These are phyloP conservation scores for Sorex araneus DNA, from an alignment of 2,113 vertebrate genomes.

Conservation along the genomic window DNA sequence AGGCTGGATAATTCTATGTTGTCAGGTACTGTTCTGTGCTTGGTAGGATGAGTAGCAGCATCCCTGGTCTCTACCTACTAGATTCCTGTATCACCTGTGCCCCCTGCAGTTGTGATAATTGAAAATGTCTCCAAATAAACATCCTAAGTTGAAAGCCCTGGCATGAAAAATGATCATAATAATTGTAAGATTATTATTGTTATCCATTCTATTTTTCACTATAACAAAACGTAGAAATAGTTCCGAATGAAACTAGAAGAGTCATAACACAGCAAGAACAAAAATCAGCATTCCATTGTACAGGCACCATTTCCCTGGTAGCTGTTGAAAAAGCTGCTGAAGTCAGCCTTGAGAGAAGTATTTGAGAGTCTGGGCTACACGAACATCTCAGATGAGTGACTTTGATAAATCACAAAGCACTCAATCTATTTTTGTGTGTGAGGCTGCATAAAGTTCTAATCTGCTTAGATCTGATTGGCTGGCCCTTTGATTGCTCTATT, in stretches of 20 bases:
- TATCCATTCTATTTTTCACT: not conserved
- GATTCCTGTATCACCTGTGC: not conserved
- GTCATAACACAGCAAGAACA: slow-evolving; percentile 18
- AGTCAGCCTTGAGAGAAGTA: not conserved
- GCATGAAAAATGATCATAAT: slow-evolving; percentile 23
- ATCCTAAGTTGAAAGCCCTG: not conserved
- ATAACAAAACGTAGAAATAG: slow-evolving; percentile 41
- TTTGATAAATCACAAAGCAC: slow-evolving; percentile 4
- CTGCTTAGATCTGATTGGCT: slow-evolving; percentile 76
- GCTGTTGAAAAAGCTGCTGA: not conserved
- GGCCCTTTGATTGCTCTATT: slow-evolving; percentile 83
- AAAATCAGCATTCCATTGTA: not conserved
- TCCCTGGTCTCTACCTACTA: not conserved
- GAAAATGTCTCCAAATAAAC: not conserved
- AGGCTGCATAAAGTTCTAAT: slow-evolving; percentile 77
- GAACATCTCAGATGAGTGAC: slow-evolving; percentile 16
- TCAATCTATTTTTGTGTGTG: slow-evolving; percentile 70
- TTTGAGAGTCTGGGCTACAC: not conserved
- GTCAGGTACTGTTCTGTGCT: accelerated
- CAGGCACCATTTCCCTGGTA: slow-evolving; percentile 2
- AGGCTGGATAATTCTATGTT: not conserved
- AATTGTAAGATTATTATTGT: not conserved
- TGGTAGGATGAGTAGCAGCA: not conserved
- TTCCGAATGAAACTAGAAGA: slow-evolving; percentile 14
- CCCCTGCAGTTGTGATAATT: not conserved